Conservation (phyloP, 2,113 vertebrate species). For the Phocoena sinus region DNA sequence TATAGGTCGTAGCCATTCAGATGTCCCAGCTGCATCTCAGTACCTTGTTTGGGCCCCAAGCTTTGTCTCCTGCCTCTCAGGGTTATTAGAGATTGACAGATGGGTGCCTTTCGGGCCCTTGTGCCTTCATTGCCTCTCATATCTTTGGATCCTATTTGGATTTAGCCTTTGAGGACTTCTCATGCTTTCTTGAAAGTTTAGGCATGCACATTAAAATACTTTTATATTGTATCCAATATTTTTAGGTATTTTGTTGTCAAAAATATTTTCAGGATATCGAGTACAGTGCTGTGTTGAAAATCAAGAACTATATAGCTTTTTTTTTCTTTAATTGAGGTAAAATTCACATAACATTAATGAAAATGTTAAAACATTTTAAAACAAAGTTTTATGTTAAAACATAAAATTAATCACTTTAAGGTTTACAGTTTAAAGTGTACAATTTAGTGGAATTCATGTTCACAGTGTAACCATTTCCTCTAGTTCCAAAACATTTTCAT, state of each 20-base stretch:
- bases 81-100: background rate
- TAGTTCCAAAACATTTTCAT: background rate
- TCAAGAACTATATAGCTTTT: background rate
- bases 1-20: background rate
- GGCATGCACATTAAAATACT: background rate
- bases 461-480: background rate
- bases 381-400: no score
- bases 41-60: background rate
- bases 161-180: background rate
- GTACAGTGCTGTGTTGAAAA: background rate
- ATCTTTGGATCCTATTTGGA: background rate
- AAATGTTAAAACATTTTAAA: background rate
- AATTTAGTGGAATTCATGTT: background rate
- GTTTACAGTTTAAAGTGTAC: background rate
- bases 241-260: background rate
- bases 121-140: background rate
- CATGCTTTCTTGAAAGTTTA: background rate
- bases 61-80: background rate
- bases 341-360: background rate
- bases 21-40: background rate
- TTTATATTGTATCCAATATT: background rate
- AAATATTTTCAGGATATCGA: background rate
- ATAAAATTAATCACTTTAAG: background rate
- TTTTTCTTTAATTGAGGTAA: background rate
- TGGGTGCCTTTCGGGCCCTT: background rate